phyloP scores from a whole-genome alignment of 2,888 invertebrate genomes.

The Catocala fraxini region DNA sequence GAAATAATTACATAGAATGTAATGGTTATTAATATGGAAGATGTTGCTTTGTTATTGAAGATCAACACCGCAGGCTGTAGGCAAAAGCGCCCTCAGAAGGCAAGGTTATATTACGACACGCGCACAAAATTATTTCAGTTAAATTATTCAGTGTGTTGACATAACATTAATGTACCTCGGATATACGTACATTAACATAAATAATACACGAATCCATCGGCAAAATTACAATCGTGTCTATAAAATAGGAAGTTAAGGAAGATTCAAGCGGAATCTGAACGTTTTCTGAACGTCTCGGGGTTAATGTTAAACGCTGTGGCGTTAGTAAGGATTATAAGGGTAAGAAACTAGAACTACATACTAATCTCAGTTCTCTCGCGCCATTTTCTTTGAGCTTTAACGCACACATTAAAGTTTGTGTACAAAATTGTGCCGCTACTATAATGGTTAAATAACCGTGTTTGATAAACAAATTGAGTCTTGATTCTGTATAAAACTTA shows the following conservation, averaged over 20 bases:
- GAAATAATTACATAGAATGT: slow-evolving; percentile 20
- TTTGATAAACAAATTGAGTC: slow-evolving; percentile 1
- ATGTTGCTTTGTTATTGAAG: slow-evolving; percentile 31
- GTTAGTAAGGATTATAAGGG: slow-evolving; percentile 22
- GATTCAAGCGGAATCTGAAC: slow-evolving; percentile 2
- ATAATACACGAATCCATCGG: slow-evolving; percentile 10
- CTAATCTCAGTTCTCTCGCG: slow-evolving; percentile 13
- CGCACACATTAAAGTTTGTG: neutral
- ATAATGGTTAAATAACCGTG: neutral
- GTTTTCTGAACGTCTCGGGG: slow-evolving; percentile 3
- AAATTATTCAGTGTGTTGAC: slow-evolving; percentile 40
- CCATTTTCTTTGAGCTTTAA: slow-evolving; percentile 32
- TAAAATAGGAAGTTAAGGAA: slow-evolving; percentile 2
- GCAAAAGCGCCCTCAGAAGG: slow-evolving; percentile 30
- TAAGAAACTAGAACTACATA: slow-evolving; percentile 15
- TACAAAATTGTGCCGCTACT: no score
- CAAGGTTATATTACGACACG: slow-evolving; percentile 36
- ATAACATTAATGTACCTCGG: slow-evolving; percentile 10
- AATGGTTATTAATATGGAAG: slow-evolving; percentile 12
- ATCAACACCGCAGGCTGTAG: slow-evolving; percentile 27
- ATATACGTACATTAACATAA: slow-evolving; percentile 12
- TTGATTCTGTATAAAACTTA: neutral
- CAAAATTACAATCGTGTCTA: slow-evolving; percentile 3
- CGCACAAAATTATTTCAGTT: slow-evolving; percentile 28
- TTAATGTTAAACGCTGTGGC: slow-evolving; percentile 19